Base-by-base conservation (phyloP, 2,113 vertebrate genomes). In the Tupaia chinensis region DNA sequence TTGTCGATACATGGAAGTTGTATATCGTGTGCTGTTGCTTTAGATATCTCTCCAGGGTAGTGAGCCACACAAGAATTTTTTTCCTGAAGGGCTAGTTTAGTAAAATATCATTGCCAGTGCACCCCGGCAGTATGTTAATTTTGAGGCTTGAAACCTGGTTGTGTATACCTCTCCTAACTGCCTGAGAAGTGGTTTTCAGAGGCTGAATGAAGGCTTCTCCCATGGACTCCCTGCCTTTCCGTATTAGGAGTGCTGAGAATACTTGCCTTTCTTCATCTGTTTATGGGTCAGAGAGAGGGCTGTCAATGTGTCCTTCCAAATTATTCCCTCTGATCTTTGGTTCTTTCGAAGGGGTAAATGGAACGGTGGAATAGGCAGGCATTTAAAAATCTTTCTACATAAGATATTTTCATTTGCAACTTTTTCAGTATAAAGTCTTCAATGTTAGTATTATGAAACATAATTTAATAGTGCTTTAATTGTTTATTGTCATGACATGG, bases 131-230 rank as follows among this genome's bases (percentile, higher is more conserved):
- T 93, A 58, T 87, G 90, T 96, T 97, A 97, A 63, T 94, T 90
- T 94, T 72, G 88, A 95, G 23, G 23, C 93, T 94, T 96, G 63
- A 97, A 96, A 92, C 91, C 61, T 15, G 12, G 17, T 93, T 96
- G 81, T 96, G 95, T 94, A 95, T 77, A 68, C 92, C 73, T 89
- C 92, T 93, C 25, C 68, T 78, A 94, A 85, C 85, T 96, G 65
- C 87, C 66, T 85, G 89, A 90, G 93, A 97, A 96, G 19, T 10
- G 60, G 68, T 98, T 97, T 86, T 94, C 70, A 25, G 65, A 23
- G 84, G 92, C 80, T 96, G 80, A 84, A 80, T 23, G 70, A 92
- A 89, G 91, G 1, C 82, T 96, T 91, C 74, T 73, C 70, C 54
- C 13, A 80, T 20, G 9, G 56, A 1, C 23, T 86, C 32, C 27